Evolutionary conservation across 2,797 vertebrate genomes (phyloP).

Genomic region (Pseudopleuronectes americanus): DNA sequence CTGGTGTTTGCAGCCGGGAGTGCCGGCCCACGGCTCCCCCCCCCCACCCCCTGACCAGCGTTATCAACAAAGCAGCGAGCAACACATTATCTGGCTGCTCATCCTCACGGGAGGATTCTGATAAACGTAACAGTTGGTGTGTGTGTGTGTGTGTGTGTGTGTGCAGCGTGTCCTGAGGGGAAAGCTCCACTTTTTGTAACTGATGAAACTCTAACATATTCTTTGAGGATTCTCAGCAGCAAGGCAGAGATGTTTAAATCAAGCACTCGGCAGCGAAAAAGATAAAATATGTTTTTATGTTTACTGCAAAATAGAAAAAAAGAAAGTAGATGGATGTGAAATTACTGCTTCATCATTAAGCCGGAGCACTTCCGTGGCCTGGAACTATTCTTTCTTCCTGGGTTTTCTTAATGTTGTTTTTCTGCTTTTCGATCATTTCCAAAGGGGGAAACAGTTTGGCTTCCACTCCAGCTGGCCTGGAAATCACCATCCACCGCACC

Average conservation of each 20-base stretch:
- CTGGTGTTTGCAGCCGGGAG: constrained; percentile 59
- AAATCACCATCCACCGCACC: constrained; percentile 13
- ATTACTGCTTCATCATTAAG: constrained; percentile 14
- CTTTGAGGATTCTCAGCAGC: neutral
- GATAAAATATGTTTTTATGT: too few relatives aligned
- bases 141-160: constrained; percentile 61
- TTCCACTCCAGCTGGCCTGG: constrained; percentile 28
- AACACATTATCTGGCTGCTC: constrained; percentile 55
- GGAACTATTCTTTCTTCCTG: constrained; percentile 45
- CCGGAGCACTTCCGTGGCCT: constrained; percentile 29
- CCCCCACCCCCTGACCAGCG: constrained; percentile 54
- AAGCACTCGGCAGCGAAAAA: neutral
- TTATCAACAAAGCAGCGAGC: constrained; percentile 67
- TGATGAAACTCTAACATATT: neutral
- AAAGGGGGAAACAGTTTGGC: constrained; percentile 52
- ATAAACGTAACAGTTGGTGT: constrained; percentile 72
- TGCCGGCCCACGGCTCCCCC: constrained; percentile 41
- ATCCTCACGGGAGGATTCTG: constrained; percentile 56
- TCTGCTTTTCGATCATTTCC: constrained; percentile 38
- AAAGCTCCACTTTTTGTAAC: constrained; percentile 14
- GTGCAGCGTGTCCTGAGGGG: constrained; percentile 53
- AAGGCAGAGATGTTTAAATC: neutral
- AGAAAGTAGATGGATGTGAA: neutral
- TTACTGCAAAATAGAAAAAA: neutral
- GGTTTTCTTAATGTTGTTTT: constrained; percentile 52